These are phyloP conservation scores for Zapornia atra DNA, from an alignment of 2,113 vertebrate species.

Conservation along the genomic window DNA sequence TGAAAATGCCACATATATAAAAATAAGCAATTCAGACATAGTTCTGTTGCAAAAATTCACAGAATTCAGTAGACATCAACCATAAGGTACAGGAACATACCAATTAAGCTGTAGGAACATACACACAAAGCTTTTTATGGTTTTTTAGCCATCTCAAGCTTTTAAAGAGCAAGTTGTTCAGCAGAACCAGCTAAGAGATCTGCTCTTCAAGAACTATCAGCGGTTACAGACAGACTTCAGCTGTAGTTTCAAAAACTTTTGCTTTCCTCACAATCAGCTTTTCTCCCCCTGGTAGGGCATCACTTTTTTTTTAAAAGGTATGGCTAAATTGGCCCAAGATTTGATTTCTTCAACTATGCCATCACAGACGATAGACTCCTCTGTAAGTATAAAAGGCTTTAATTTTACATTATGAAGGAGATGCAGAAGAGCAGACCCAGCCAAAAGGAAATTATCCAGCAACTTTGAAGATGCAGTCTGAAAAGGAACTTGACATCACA, in stretches of 20 bases:
- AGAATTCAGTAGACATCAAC: background rate
- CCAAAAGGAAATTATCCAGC: background rate
- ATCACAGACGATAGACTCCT: background rate
- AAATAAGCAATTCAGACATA: background rate
- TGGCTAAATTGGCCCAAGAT: background rate
- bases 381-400: background rate
- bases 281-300: background rate
- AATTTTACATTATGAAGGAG: background rate
- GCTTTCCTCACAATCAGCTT: background rate
- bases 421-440: background rate
- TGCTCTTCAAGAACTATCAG: background rate
- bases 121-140: background rate
- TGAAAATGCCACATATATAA: background rate
- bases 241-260: background rate
- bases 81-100: background rate
- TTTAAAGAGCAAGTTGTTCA: background rate
- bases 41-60: background rate
- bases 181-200: background rate
- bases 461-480: background rate
- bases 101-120: background rate
- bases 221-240: background rate
- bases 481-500: background rate
- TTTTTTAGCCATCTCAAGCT: background rate
- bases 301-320: too few species aligned
- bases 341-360: background rate